Conservation (phyloP, 2,113 vertebrate genomes). For the Aspidoscelis tigris region DNA sequence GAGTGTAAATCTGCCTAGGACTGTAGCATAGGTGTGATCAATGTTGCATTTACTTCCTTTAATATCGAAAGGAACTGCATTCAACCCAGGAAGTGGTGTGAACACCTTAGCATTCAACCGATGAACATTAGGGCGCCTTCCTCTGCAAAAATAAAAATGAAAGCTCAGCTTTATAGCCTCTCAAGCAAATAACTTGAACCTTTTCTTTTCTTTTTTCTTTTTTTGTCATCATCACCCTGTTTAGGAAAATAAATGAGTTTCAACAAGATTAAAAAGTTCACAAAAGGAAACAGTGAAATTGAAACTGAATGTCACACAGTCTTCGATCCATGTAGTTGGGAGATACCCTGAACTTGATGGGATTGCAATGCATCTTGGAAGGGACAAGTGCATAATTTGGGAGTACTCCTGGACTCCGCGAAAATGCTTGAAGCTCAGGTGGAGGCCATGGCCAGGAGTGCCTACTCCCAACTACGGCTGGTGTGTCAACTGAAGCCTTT, state of each 20-base stretch:
- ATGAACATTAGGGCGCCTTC: neutral
- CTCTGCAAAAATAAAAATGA: neutral
- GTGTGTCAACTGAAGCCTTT: no score
- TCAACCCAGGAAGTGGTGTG: conserved; percentile 41
- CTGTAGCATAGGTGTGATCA: neutral
- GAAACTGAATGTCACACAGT: no score
- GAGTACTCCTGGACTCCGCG: no score
- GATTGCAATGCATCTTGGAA: no score
- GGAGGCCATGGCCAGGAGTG: no score
- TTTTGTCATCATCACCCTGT: neutral
- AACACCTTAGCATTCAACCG: conserved; percentile 21
- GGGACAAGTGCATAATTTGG: no score
- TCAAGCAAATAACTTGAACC: neutral
- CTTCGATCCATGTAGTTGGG: no score
- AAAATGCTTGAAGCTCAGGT: no score
- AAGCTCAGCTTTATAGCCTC: neutral
- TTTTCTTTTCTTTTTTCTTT: neutral
- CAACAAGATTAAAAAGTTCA: neutral
- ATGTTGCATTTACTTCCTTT: neutral
- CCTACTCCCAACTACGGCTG: no score
- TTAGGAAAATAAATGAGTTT: neutral
- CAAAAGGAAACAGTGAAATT: neutral
- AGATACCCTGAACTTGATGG: no score
- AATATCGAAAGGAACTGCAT: neutral
- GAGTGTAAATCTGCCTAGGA: neutral